These are phyloP conservation scores for Sthenelais limicola DNA, from an alignment of 2,888 invertebrate genomes.

Conservation along the genomic window DNA sequence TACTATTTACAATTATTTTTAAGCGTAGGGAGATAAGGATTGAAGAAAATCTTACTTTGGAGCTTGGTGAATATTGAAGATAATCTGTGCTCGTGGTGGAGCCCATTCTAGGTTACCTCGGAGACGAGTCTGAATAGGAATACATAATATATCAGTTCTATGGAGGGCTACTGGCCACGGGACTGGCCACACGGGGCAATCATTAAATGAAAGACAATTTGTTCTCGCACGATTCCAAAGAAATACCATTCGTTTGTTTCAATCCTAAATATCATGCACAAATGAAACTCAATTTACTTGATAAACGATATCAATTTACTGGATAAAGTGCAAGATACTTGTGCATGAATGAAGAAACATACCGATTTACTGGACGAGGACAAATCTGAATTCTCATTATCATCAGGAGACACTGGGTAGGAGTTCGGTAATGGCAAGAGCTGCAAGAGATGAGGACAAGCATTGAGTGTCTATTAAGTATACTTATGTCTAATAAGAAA, in stretches of 20 bases:
- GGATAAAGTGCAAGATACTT: too few relatives aligned
- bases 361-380: slow-evolving; percentile 37
- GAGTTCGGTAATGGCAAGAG: slow-evolving; percentile 83
- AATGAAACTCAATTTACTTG: background rate
- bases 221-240: too few relatives aligned
- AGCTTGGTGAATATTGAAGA: slow-evolving; percentile 82
- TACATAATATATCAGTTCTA: too few relatives aligned
- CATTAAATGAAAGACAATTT: too few relatives aligned
- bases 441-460: slow-evolving; percentile 72
- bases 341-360: too few relatives aligned
- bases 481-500: too few relatives aligned
- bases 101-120: slow-evolving; percentile 88
- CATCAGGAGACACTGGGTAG: slow-evolving; percentile 80
- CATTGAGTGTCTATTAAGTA: too few relatives aligned
- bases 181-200: too few relatives aligned
- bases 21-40: background rate
- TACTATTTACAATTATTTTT: too few relatives aligned
- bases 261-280: background rate
- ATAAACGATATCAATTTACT: background rate
- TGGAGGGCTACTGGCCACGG: too few relatives aligned
- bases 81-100: slow-evolving; percentile 86
- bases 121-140: slow-evolving; percentile 73
- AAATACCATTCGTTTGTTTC: background rate
- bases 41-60: slow-evolving; percentile 76
- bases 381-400: slow-evolving; percentile 73